Evolutionary conservation across 1,140 invertebrate species (phyloP).

Genomic region (Bradysia coprophila): DNA sequence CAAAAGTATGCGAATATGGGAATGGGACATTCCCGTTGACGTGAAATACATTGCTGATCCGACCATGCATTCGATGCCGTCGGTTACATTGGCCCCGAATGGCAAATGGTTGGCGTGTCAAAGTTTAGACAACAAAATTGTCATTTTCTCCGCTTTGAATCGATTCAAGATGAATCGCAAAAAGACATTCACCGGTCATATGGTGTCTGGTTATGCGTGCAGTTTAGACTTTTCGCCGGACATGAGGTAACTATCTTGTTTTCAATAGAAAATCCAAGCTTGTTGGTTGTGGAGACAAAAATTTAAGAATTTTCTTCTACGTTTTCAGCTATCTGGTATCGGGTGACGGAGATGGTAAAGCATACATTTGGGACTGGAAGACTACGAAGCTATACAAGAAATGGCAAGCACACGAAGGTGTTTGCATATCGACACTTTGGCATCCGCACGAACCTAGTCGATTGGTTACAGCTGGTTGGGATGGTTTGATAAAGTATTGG

Average conservation of each 20-base stretch:
- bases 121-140: conserved; percentile 98
- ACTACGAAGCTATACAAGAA: conserved; percentile 94
- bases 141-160: conserved; percentile 94
- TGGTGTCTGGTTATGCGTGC: conserved; percentile 98
- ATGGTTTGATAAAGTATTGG: conserved; percentile 97
- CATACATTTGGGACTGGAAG: conserved; percentile 99
- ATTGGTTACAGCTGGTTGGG: conserved; percentile 93
- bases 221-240: conserved; percentile 95
- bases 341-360: conserved; percentile 98
- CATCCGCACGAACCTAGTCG: conserved; percentile 98
- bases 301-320: conserved; percentile 9
- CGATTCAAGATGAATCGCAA: conserved; percentile 95
- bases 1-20: conserved; percentile 97
- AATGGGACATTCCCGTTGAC: conserved; percentile 99
- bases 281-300: too few relatives aligned
- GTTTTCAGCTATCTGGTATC: conserved; percentile 81
- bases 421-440: conserved; percentile 90
- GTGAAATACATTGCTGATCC: conserved; percentile 99
- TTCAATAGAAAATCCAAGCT: background rate
- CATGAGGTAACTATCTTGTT: conserved; percentile 79
- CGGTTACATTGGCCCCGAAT: conserved; percentile 86
- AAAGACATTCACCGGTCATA: conserved; percentile 95
- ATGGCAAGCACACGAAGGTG: conserved; percentile 97
- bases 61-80: conserved; percentile 97
- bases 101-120: conserved; percentile 99